Evolutionary conservation across 1,140 invertebrate species (phyloP), one percentile per base, ranked within the genome.

Genomic region (Brachionus sp.): DNA sequence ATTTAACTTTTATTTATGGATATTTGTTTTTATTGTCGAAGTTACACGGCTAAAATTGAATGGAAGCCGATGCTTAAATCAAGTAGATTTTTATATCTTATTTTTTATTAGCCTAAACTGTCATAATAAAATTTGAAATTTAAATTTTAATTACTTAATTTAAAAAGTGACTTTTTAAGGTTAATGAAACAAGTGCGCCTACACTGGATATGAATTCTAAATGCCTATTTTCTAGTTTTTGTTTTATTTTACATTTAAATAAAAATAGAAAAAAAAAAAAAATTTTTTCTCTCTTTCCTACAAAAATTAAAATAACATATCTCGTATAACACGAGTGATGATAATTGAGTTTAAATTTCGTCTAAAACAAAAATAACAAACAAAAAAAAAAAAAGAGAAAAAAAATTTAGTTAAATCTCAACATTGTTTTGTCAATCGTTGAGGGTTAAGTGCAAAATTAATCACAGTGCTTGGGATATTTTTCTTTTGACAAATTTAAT

Each of bases 341-440:
- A 70, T 70, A 70, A 70, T 70, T 70, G 39, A 70, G 66, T 70
- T 70, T 70, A 70, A 70, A 70, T 66, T 66, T 66, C 64, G 33
- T 10, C 33, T 37, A 66, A 66, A 33, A 70, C 13, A 29, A 70
- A 37, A 70, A 70, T 6, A 35, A 70, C 33, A 37, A 70, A 70
- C 29, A 39, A 70, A 35, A 70, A 57, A 57, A 57, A 16, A 16
- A 16, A n/a, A 57, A 57, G n/a, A 57, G 6, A n/a, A n/a, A n/a
- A 2, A 6, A n/a, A 70, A 37, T 37, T 9, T 39, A 70, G 33
- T 35, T 68, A 12, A 68, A 39, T 35, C 23, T 25, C 25, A n/a
- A 29, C 33, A 33, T 66, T 66, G 25, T 66, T 33, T 66, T 66
- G 64, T 66, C 64, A 66, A 66, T 66, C 5, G 29, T 19, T 37